Base-by-base conservation (phyloP, 2,888 invertebrate genomes). In the Drosophila quasianomalipes region DNA sequence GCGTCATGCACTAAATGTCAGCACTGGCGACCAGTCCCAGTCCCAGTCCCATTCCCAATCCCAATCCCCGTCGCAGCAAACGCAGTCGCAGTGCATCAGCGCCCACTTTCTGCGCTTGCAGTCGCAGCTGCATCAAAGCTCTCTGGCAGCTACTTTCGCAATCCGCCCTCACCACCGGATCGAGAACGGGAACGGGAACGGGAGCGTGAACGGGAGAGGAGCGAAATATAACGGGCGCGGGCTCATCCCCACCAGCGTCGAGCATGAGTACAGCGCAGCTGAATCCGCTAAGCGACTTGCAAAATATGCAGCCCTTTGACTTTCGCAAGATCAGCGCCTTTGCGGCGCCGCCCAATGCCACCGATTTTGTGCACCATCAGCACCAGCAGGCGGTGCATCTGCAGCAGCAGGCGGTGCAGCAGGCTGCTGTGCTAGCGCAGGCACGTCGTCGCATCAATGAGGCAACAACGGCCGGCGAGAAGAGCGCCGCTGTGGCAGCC, bases 301-400 rank as follows among this genome's bases (percentile, higher is more conserved):
- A 98, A 94, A 98, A 96, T 89, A 98, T 99, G 98, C 98, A 98
- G 92, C 98, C 98, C 0, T 98, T 98, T 92, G 98, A 98, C 93
- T 98, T 97, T 92, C 95, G 98, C 37, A 97, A 97, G 85, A 94
- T 96, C 49, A 95, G 94, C 62, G 94, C 94, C 16, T 94, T 94
- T 85, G 85, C 92, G 10, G 89, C 91, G 55, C 89, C 92, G 31
- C 61, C 65, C n/a, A 62, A 52, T 31, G 47, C 93, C 47, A 89
- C 83, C 55, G 93, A 92, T 51, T 91, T 94, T 79, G 92, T 94
- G 53, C 80, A 79, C 7, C 79, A 79, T 6, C 78, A 78, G 54
- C 75, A 76, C 3, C 77, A 79, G 60, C 78, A 70, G 63, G 72
- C 70, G 16, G 92, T 94, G 35, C 82, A 90, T 26, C 89, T 89